phyloP scores from a whole-genome alignment of 2,797 vertebrate species.

The Chelmon rostratus region DNA sequence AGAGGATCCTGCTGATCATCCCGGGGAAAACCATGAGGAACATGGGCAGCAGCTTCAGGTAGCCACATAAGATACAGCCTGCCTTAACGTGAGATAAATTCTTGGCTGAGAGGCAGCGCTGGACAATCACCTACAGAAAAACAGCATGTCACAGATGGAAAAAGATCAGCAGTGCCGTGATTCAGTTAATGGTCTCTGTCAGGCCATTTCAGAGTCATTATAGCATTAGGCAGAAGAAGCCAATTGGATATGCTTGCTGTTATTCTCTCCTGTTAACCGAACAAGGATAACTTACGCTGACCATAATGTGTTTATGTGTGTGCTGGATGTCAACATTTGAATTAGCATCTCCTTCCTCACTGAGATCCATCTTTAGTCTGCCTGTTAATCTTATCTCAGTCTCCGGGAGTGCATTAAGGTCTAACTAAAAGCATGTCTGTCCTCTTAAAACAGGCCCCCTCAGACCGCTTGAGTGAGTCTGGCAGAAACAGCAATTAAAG shows the following conservation, averaged over 20 bases:
- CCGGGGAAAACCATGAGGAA: slow-evolving; percentile 97
- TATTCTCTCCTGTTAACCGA: neutral
- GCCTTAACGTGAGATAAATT: slow-evolving; percentile 95
- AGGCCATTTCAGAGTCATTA: neutral
- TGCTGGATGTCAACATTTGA: slow-evolving; percentile 25
- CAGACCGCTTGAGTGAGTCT: slow-evolving; percentile 30
- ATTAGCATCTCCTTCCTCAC: slow-evolving; percentile 7
- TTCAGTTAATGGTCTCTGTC: neutral
- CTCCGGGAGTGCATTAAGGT: slow-evolving; percentile 31
- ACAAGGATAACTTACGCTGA: neutral
- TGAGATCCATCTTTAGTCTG: neutral
- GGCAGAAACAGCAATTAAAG: slow-evolving; percentile 35
- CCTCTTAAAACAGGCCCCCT: slow-evolving; percentile 10
- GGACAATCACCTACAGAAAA: slow-evolving; percentile 92
- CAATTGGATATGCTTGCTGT: neutral
- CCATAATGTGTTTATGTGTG: slow-evolving; percentile 26
- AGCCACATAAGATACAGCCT: slow-evolving; percentile 93
- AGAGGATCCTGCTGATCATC: slow-evolving; percentile 97
- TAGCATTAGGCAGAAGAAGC: neutral
- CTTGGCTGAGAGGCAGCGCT: slow-evolving; percentile 95
- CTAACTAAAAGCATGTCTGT: slow-evolving; percentile 51
- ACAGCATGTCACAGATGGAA: neutral
- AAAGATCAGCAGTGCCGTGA: neutral
- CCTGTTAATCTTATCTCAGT: slow-evolving; percentile 53
- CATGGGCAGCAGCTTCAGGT: slow-evolving; percentile 95